Evolutionary conservation across 2,113 vertebrate genomes (phyloP).

Genomic region (Tragelaphus scriptus): DNA sequence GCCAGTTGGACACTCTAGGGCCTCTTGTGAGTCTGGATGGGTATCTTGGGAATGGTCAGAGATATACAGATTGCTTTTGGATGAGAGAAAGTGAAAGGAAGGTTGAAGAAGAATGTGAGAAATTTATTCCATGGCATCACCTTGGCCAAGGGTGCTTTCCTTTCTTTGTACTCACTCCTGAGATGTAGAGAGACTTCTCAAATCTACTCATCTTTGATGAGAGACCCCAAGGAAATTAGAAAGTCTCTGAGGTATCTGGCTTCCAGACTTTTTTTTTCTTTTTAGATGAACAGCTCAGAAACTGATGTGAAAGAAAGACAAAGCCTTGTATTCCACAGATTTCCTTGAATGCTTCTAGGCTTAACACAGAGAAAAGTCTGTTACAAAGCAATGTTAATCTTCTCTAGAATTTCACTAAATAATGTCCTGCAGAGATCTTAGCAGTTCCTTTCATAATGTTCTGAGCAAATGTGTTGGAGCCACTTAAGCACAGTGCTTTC

Average conservation of each 20-base stretch:
- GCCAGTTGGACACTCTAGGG: background rate
- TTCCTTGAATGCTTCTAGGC: background rate
- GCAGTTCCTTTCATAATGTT: conserved; percentile 31
- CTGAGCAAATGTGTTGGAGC: conserved; percentile 37
- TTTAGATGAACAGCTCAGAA: background rate
- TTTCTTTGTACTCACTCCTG: background rate
- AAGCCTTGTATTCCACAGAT: background rate
- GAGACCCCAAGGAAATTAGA: background rate
- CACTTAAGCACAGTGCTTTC: conserved; percentile 39
- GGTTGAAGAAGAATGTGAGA: background rate
- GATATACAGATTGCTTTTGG: background rate
- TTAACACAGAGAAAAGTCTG: background rate
- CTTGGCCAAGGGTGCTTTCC: background rate
- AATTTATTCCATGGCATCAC: background rate
- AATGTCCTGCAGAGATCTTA: conserved; percentile 32
- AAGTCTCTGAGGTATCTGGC: background rate
- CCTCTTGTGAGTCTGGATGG: background rate
- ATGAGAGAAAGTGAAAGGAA: background rate
- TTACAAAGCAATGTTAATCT: conserved; percentile 28
- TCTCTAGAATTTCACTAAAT: conserved; percentile 32
- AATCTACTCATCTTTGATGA: background rate
- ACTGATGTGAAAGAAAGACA: background rate
- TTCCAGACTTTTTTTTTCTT: background rate
- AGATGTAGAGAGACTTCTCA: background rate
- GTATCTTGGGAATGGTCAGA: background rate